Evolutionary conservation across 2,113 vertebrate species (phyloP).

Genomic region (Psilopogon haemacephalus): DNA sequence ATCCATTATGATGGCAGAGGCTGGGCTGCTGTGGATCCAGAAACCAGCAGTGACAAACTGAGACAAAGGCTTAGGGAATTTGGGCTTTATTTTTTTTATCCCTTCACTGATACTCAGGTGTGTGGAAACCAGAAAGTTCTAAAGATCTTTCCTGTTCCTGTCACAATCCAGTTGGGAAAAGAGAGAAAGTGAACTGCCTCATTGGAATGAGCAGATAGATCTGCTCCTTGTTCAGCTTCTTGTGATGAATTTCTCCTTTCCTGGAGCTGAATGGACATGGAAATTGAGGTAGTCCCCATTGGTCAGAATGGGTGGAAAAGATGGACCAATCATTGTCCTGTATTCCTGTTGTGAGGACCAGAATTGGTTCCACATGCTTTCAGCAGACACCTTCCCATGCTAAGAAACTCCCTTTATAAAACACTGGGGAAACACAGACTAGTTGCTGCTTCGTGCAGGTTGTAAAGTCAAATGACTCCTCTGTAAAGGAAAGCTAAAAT

Average conservation of each 20-base stretch:
- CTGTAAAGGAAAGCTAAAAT: neutral
- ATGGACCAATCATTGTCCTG: neutral
- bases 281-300: neutral
- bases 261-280: neutral
- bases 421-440: neutral
- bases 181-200: neutral
- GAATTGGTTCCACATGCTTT: neutral
- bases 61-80: neutral
- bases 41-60: neutral
- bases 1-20: neutral
- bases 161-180: neutral
- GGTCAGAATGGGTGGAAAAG: neutral
- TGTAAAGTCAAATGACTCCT: neutral
- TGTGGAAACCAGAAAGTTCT: neutral
- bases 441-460: neutral
- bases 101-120: neutral
- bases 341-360: neutral
- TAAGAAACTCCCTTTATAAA: neutral
- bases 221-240: neutral
- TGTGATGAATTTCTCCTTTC: neutral
- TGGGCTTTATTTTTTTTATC: neutral
- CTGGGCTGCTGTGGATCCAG: neutral
- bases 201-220: neutral
- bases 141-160: neutral
- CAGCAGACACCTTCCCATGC: neutral